Percentiles rank a stretch among this genome's conserved stretches.
Evolutionary conservation across 23 tunicate species (phyloP).

Genomic region (Trididemnum nubilum): DNA sequence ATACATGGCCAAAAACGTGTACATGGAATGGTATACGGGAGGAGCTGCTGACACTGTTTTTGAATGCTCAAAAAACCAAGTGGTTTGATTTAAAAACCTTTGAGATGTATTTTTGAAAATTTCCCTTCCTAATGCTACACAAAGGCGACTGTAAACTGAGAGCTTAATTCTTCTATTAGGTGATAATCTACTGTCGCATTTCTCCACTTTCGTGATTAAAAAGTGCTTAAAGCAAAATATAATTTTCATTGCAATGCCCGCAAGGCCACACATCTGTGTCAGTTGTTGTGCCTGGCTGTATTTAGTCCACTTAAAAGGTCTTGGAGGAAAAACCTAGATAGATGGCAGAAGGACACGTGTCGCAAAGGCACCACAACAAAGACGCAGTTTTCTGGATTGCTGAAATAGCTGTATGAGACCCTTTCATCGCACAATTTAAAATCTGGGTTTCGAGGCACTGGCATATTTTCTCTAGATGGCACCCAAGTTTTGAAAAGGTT

Average conservation of each 20-base stretch:
- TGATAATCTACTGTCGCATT: constrained; percentile 19
- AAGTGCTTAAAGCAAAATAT: background rate
- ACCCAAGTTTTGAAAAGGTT: constrained; percentile 20
- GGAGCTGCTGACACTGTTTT: constrained; percentile 25
- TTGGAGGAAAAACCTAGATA: constrained; percentile 14
- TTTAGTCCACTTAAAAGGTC: constrained; percentile 17
- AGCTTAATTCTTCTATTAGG: constrained; percentile 13
- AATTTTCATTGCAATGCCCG: background rate
- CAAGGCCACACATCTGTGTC: constrained; percentile 24
- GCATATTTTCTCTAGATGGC: constrained; percentile 13
- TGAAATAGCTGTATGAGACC: constrained; percentile 7
- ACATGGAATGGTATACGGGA: constrained; percentile 5
- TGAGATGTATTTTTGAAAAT: constrained; percentile 22
- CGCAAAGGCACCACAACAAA: constrained; percentile 14
- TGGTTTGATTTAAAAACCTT: constrained; percentile 29
- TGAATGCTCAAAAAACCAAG: constrained; percentile 15
- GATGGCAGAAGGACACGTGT: constrained; percentile 21
- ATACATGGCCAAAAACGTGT: constrained; percentile 26
- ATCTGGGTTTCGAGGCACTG: constrained; percentile 10
- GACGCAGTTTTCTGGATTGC: constrained; percentile 2
- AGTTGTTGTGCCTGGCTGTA: constrained; percentile 18
- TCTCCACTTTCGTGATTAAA: background rate
- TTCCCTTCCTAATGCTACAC: background rate
- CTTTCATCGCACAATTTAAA: background rate
- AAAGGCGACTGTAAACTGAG: background rate